Evolutionary conservation across 2,888 invertebrate species (phyloP).

Genomic region (Polyommatus iphigenia): DNA sequence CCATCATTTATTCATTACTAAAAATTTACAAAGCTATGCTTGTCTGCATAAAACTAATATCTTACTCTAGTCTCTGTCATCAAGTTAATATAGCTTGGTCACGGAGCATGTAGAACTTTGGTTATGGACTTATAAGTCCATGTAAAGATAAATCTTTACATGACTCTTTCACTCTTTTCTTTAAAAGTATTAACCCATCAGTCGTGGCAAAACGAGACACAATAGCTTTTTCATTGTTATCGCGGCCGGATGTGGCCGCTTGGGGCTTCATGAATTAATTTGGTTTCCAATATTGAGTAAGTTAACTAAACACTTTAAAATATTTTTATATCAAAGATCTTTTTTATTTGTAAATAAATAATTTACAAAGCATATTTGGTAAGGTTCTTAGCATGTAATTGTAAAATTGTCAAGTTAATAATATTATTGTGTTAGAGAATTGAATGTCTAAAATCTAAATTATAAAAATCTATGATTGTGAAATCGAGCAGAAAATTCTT

Average conservation of each 20-base stretch:
- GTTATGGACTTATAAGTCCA: too few relatives aligned
- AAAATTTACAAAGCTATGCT: too few relatives aligned
- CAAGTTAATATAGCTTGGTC: too few relatives aligned
- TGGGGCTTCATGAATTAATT: too few relatives aligned
- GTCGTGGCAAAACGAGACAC: too few relatives aligned
- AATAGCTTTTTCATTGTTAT: too few relatives aligned
- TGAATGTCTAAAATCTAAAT: not conserved
- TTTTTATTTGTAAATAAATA: not conserved
- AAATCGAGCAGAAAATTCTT: not conserved
- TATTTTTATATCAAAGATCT: conserved; percentile 1
- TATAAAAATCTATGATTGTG: not conserved
- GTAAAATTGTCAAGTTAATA: not conserved
- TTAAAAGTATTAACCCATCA: not conserved
- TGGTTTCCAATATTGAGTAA: not conserved
- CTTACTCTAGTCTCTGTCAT: too few relatives aligned
- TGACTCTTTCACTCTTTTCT: not conserved
- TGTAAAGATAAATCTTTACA: not conserved
- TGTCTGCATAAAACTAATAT: too few relatives aligned
- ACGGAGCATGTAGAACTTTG: too few relatives aligned
- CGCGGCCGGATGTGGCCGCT: too few relatives aligned
- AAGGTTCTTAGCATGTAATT: not conserved
- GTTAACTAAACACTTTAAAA: not conserved
- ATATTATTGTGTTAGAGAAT: not conserved
- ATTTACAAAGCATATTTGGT: not conserved
- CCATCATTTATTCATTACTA: too few relatives aligned